Base-by-base conservation (phyloP, 1,140 invertebrate genomes). In the Cephus cinctus region DNA sequence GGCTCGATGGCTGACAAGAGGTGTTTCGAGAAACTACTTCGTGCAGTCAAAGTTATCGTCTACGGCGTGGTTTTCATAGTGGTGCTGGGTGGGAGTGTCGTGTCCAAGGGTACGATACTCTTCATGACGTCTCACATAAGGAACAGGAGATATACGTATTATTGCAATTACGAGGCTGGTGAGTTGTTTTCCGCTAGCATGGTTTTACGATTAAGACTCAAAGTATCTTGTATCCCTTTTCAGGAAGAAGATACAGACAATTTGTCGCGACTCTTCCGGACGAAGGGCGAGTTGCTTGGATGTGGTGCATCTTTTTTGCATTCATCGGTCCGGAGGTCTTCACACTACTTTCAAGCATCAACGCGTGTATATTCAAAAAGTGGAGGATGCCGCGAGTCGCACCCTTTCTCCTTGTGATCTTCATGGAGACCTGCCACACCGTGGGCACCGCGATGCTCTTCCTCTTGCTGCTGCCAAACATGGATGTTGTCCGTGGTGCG, bases 401-500 rank as follows among this genome's bases (percentile, higher is more conserved):
- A 2, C 82, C 84, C 62, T 81, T 88, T 53, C 57, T 83, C 12
- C 56, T 82, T 52, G 78, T 90, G 15, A 83, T 83, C 40, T 50
- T 90, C 11, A 81, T 90, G 48, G 94, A 98, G 77, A 86, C 86
- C 1, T 64, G 90, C 0, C 92, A 95, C 61, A 85, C 87, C 0
- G 78, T 92, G 41, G 94, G 94, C 12, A 66, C 94, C 27, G 85
- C 86, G 1, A 65, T 95, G 14, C 72, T 98, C 20, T 83, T 93
- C 55, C 91, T 94, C 65, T 78, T 88, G 21, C 83, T 95, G 12
- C 77, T 98, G 11, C 94, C 95, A 1, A 83, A 90, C 63, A 71
- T 96, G 14, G 90, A 96, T 72, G 87, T 92, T 5, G 82, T 96
- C n/a, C 89, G 93, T 74, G 91, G 88, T 3, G 86, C 90, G 6